A percentile compares a stretch with the other conserved stretches of the same genome.
Conservation (phyloP, 2,797 vertebrate species). For the Argentina silus region DNA sequence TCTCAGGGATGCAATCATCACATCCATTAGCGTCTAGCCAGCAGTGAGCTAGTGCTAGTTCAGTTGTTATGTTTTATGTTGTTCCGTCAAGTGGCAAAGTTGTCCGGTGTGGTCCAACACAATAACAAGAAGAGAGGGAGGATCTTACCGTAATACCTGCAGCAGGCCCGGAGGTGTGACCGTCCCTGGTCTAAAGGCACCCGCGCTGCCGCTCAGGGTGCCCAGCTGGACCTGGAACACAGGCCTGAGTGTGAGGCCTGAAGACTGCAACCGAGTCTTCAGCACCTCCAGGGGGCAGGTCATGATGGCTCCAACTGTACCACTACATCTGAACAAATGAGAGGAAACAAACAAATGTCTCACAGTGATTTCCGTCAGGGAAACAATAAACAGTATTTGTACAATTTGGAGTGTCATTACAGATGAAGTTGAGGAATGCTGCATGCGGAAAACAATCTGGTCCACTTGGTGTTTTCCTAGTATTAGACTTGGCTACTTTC, state of each 20-base stretch:
- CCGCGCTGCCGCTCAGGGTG: slow-evolving; percentile 84
- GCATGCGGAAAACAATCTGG: no score
- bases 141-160: slow-evolving; percentile 70
- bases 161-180: slow-evolving; percentile 89
- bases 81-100: no score
- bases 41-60: slow-evolving; percentile 4
- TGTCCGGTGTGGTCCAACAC: neutral
- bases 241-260: slow-evolving; percentile 85
- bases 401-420: no score
- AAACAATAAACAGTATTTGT: no score
- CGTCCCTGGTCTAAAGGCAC: slow-evolving; percentile 86
- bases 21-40: neutral
- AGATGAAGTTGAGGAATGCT: no score
- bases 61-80: no score
- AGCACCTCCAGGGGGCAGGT: slow-evolving; percentile 96
- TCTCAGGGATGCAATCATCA: neutral
- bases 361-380: no score
- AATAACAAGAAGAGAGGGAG: neutral
- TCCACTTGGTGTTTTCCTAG: no score
- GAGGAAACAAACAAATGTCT: neutral
- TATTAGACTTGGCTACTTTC: no score
- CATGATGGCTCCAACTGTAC: slow-evolving; percentile 94
- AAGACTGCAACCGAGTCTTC: slow-evolving; percentile 95
- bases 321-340: slow-evolving; percentile 85
- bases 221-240: slow-evolving; percentile 94